Conservation (phyloP, 2,797 vertebrate genomes). For the Diglossa cyanea region DNA sequence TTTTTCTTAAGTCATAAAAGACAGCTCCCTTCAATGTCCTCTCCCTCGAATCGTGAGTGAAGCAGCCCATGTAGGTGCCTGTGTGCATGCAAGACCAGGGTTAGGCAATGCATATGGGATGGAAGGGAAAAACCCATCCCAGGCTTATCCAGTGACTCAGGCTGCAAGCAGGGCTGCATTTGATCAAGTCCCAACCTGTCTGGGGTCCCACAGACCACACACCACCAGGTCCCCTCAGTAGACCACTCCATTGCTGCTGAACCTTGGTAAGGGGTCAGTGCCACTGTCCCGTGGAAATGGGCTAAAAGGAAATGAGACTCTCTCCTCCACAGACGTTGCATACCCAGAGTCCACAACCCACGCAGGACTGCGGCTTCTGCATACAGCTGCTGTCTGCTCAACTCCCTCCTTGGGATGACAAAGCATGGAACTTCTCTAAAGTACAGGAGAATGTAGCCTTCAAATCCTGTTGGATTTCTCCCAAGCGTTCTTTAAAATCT, state of each 20-base stretch:
- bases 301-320: background rate
- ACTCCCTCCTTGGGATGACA: fast-evolving
- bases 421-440: fast-evolving
- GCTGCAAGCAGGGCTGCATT: fast-evolving
- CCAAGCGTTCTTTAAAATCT: background rate
- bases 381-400: background rate
- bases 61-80: constrained; percentile 93
- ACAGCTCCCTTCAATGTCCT: constrained; percentile 88
- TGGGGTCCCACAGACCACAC: background rate
- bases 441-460: background rate
- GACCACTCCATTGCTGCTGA: fast-evolving
- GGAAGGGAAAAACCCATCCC: background rate
- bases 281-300: fast-evolving
- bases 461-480: background rate
- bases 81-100: background rate
- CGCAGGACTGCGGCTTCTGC: fast-evolving
- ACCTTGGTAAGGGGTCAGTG: background rate
- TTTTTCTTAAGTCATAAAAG: constrained; percentile 94
- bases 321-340: background rate
- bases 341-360: fast-evolving
- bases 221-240: too few species aligned
- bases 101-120: background rate
- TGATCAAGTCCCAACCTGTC: fast-evolving
- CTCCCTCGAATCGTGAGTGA: constrained; percentile 83
- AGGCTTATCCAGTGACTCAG: fast-evolving